Conservation (phyloP, 1,140 invertebrate genomes). For the Druon quercuslanigerum region DNA sequence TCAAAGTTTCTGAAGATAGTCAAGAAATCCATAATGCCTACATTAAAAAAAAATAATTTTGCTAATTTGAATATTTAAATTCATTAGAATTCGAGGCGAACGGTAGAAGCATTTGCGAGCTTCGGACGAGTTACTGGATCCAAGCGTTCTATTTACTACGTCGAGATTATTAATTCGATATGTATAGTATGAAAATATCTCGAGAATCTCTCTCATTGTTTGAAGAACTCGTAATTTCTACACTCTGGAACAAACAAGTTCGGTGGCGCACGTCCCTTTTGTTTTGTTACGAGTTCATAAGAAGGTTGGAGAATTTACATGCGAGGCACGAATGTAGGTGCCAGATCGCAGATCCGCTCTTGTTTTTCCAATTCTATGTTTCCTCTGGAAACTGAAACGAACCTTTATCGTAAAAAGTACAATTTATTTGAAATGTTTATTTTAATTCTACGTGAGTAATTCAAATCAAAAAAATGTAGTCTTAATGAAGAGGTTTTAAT, state of each 20-base stretch:
- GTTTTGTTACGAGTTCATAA: slow-evolving; percentile 13
- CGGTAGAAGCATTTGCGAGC: no score
- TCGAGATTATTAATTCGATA: no score
- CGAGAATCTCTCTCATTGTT: neutral
- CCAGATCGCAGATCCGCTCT: neutral
- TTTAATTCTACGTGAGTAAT: neutral
- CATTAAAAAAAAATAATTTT: no score
- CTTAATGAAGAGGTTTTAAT: no score
- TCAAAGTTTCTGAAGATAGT: no score
- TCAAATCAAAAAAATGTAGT: neutral
- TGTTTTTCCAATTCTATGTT: neutral
- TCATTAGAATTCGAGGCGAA: no score
- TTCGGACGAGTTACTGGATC: no score
- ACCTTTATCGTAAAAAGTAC: neutral
- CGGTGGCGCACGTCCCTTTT: neutral
- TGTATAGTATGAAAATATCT: no score
- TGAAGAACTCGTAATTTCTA: neutral
- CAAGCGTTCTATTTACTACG: no score
- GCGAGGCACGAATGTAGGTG: slow-evolving; percentile 1
- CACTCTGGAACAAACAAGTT: neutral
- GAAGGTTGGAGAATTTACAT: slow-evolving; percentile 16
- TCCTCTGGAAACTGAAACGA: neutral
- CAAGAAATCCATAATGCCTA: no score
- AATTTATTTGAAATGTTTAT: neutral
- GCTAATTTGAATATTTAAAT: no score